A percentile compares a stretch with the other conserved stretches of the same genome.
These are phyloP conservation scores for Ardeotis arabs DNA, from an alignment of 2,113 vertebrate species.

Conservation along the genomic window DNA sequence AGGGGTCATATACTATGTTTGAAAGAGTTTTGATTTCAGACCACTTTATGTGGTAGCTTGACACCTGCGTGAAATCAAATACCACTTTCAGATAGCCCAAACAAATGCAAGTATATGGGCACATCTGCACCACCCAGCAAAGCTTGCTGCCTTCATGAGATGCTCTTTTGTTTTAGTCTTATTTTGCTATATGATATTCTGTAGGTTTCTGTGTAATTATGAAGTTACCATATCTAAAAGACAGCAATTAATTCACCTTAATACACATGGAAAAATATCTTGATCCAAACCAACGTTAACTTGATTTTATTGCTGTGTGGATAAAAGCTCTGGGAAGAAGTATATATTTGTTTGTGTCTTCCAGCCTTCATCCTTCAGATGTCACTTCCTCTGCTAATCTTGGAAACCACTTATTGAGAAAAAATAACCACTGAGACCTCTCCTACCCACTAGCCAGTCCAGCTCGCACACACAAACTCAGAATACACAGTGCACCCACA, in stretches of 20 bases:
- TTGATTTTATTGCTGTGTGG: not conserved
- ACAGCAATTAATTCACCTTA: not conserved
- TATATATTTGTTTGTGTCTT: not conserved
- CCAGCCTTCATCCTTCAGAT: not conserved
- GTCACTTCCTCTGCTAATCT: not conserved
- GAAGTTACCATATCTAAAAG: not conserved
- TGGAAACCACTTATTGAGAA: not conserved
- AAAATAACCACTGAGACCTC: not conserved
- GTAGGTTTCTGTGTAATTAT: not conserved
- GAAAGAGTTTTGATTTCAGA: not conserved
- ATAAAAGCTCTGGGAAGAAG: not conserved
- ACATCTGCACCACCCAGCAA: not conserved
- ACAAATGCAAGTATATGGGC: not conserved
- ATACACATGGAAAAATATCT: not conserved
- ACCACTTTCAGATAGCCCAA: not conserved
- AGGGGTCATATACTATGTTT: not conserved
- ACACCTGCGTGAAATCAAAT: not conserved
- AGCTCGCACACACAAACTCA: not conserved
- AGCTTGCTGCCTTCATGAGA: not conserved
- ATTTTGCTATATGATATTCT: not conserved
- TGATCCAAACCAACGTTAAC: not conserved
- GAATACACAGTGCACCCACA: not conserved
- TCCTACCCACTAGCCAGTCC: not conserved
- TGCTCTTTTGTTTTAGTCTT: not conserved
- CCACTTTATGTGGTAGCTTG: not conserved